A percentile compares a stretch with the other conserved stretches of the same genome.
Evolutionary conservation across 2,113 vertebrate species (phyloP).

Genomic region (Atractosteus spatula): DNA sequence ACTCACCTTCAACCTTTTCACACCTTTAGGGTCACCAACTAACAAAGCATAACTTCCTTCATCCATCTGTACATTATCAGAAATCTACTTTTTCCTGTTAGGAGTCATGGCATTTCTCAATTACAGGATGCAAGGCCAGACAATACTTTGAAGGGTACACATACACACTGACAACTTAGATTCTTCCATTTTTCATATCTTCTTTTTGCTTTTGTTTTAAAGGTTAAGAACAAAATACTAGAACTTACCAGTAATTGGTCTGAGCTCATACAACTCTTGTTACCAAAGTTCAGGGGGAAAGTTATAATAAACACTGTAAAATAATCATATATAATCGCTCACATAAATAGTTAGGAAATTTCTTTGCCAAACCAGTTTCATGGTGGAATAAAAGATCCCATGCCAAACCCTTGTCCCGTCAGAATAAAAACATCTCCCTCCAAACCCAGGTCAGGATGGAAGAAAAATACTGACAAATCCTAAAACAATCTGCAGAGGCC

Average conservation of each 20-base stretch:
- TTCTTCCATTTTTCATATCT: too few species aligned
- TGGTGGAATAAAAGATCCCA: conserved; percentile 7
- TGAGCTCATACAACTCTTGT: conserved; percentile 9
- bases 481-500: conserved; percentile 18
- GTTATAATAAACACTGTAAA: conserved; percentile 15
- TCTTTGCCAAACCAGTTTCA: conserved; percentile 15
- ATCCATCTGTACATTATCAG: too few species aligned
- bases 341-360: conserved; percentile 7
- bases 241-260: not conserved
- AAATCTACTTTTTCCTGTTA: too few species aligned
- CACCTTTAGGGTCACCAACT: too few species aligned
- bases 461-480: conserved; percentile 13
- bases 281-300: conserved; percentile 18
- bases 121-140: too few species aligned
- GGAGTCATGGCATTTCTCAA: too few species aligned
- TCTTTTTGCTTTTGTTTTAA: too few species aligned
- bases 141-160: too few species aligned
- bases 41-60: too few species aligned
- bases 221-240: not conserved
- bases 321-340: conserved; percentile 12
- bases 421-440: conserved; percentile 12
- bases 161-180: too few species aligned
- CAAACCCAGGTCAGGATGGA: conserved; percentile 16
- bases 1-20: too few species aligned
- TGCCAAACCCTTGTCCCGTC: conserved; percentile 17